Conservation (phyloP, 2,888 invertebrate species). For the Aproaerema taeniolella region DNA sequence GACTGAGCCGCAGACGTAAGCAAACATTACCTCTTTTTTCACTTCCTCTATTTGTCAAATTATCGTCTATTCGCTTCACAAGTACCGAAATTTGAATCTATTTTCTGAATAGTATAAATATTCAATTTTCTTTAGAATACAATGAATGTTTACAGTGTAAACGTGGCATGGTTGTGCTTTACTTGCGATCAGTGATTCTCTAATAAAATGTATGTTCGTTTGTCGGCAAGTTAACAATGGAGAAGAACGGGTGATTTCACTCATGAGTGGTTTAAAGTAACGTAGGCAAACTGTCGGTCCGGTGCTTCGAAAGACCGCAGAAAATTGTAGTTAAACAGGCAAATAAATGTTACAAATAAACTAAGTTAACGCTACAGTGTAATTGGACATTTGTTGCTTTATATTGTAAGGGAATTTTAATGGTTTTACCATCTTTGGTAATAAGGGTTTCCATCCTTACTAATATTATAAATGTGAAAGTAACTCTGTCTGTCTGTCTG, state of each 20-base stretch:
- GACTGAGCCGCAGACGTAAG: constrained; percentile 4
- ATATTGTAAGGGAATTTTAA: too few species aligned
- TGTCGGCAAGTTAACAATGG: constrained; percentile 51
- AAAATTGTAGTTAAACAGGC: constrained; percentile 45
- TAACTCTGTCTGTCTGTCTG: too few species aligned
- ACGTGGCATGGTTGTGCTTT: neutral
- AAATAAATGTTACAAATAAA: too few species aligned
- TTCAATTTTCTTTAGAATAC: neutral
- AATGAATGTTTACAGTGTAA: neutral
- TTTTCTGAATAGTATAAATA: neutral
- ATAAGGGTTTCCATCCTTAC: too few species aligned
- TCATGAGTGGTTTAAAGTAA: constrained; percentile 49
- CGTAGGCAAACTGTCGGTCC: constrained; percentile 41
- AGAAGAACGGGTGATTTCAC: constrained; percentile 59
- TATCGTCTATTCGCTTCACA: constrained; percentile 4
- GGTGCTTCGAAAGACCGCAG: constrained; percentile 54
- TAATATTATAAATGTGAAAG: too few species aligned
- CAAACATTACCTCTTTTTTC: constrained; percentile 9
- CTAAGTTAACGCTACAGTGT: too few species aligned
- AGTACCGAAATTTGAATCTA: constrained; percentile 7
- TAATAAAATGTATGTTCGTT: constrained; percentile 28
- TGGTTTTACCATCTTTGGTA: too few species aligned
- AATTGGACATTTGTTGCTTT: too few species aligned
- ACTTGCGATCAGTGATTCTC: too few species aligned
- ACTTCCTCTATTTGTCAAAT: constrained; percentile 11